Conservation (phyloP, 2,113 vertebrate genomes). For the Anser cygnoides region DNA sequence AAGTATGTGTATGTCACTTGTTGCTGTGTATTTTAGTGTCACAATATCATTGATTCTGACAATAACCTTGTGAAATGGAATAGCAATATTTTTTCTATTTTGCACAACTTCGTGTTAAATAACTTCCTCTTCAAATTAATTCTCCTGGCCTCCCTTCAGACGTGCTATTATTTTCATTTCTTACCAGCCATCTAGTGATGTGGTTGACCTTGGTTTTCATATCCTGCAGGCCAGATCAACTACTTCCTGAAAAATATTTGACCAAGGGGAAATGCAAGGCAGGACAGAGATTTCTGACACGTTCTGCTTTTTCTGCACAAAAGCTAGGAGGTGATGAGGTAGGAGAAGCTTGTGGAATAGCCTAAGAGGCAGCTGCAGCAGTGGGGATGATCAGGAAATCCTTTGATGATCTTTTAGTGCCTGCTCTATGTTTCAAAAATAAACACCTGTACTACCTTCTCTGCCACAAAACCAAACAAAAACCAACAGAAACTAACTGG, state of each 20-base stretch:
- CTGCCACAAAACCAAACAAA: not conserved
- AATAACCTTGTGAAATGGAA: not conserved
- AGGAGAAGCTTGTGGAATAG: not conserved
- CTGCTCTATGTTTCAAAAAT: not conserved
- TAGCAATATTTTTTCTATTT: not conserved
- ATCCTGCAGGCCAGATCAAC: slow-evolving; percentile 44
- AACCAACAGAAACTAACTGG: not conserved
- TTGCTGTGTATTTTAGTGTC: slow-evolving; percentile 2
- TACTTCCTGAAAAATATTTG: slow-evolving; percentile 64
- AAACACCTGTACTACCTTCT: not conserved
- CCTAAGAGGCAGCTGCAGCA: not conserved
- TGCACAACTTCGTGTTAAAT: slow-evolving; percentile 33
- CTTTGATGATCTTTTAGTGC: not conserved
- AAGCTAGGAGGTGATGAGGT: not conserved
- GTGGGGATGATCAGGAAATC: not conserved
- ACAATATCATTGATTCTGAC: not conserved
- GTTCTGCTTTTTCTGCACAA: not conserved
- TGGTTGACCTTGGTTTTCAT: slow-evolving; percentile 59
- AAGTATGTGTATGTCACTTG: slow-evolving; percentile 7
- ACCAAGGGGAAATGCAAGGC: slow-evolving; percentile 16
- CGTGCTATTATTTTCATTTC: slow-evolving; percentile 1
- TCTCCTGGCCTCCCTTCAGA: slow-evolving; percentile 36
- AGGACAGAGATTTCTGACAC: not conserved
- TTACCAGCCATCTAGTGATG: slow-evolving; percentile 44
- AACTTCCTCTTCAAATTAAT: slow-evolving; percentile 56